phyloP scores from a whole-genome alignment of 2,113 vertebrate species.

The Chionomys nivalis region DNA sequence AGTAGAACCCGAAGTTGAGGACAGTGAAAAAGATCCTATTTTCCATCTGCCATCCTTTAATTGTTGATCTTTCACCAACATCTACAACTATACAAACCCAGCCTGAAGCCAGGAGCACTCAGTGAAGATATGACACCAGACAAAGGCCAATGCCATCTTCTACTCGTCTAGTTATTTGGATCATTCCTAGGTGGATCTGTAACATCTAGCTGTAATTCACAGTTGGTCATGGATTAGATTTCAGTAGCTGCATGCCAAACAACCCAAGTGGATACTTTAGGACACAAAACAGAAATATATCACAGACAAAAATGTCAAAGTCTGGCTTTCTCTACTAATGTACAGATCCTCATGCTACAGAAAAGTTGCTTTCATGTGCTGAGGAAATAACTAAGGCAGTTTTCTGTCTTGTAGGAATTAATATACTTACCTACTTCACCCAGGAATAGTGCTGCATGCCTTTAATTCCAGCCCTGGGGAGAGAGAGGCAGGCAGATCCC shows the following conservation, averaged over 20 bases:
- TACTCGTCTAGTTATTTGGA: not conserved
- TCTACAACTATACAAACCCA: not conserved
- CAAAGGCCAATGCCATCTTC: not conserved
- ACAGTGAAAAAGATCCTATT: not conserved
- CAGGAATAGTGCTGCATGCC: not conserved
- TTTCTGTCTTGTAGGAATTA: not conserved
- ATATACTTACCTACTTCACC: not conserved
- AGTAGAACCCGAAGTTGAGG: not conserved
- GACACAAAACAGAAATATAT: not conserved
- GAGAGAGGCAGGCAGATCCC: not conserved
- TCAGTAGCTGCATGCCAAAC: not conserved
- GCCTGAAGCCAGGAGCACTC: not conserved
- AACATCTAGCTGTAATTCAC: not conserved
- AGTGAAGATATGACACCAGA: not conserved
- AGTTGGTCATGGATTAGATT: not conserved
- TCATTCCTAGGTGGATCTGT: not conserved
- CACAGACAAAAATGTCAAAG: not conserved
- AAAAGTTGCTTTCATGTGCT: not conserved
- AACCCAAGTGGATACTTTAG: not conserved
- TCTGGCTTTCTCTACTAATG: slow-evolving; percentile 19
- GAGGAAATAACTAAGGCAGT: not conserved
- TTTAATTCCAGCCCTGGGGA: not conserved
- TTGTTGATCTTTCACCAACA: not conserved
- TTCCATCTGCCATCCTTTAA: not conserved
- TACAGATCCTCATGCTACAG: not conserved